phyloP scores from a whole-genome alignment of 2,113 vertebrate species.

The Dicrurus megarhynchus region DNA sequence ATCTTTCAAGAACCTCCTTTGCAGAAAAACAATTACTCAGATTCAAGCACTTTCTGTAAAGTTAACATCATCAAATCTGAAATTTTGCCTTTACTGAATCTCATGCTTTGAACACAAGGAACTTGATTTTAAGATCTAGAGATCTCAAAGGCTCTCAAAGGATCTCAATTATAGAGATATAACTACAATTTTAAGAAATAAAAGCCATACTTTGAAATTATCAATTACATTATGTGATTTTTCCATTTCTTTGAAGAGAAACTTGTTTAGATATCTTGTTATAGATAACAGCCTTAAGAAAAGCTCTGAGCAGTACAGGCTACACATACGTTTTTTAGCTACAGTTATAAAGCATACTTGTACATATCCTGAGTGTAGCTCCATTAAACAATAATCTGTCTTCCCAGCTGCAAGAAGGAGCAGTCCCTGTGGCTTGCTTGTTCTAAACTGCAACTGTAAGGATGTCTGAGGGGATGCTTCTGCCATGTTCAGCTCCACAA shows the following conservation, averaged over 20 bases:
- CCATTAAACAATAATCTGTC: conserved; percentile 78
- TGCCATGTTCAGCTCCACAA: conserved; percentile 77
- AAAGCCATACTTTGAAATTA: not conserved
- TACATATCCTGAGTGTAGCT: conserved; percentile 79
- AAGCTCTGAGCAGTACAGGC: not conserved
- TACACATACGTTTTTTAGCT: not conserved
- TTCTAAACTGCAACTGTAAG: conserved; percentile 83
- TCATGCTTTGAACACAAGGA: not conserved
- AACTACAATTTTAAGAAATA: not conserved
- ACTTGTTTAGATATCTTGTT: not conserved
- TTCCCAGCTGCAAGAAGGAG: conserved; percentile 87
- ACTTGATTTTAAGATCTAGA: not conserved
- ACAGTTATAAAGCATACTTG: conserved; percentile 64
- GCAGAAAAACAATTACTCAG: not conserved
- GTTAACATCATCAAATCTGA: not conserved
- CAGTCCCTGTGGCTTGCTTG: conserved; percentile 81
- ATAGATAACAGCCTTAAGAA: not conserved
- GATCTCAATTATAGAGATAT: not conserved
- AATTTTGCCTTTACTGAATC: not conserved
- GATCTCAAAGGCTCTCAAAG: not conserved
- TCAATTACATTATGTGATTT: not conserved
- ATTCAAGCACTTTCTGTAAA: not conserved
- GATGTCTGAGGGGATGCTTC: conserved; percentile 75
- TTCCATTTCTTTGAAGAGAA: not conserved
- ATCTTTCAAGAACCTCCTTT: not conserved